These are phyloP conservation scores for Crocodylus rhombifer DNA, from an alignment of 2,797 vertebrate genomes.

Conservation along the genomic window DNA sequence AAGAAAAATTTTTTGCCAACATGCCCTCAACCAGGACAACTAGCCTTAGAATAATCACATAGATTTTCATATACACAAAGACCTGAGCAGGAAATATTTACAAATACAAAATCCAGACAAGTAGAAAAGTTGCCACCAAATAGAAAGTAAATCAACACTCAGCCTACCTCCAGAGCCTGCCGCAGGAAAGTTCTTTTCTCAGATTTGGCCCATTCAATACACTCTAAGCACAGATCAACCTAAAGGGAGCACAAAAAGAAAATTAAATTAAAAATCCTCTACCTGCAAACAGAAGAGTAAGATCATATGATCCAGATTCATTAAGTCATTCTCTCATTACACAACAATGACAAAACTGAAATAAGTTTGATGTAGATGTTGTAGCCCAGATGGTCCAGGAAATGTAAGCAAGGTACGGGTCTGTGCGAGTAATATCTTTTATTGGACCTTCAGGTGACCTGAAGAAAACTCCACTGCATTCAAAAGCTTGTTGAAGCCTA, in stretches of 20 bases:
- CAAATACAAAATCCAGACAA: not conserved
- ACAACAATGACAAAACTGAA: not conserved
- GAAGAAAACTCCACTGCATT: no score
- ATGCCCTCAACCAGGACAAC: not conserved
- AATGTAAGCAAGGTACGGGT: no score
- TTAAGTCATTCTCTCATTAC: not conserved
- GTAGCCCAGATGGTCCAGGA: no score
- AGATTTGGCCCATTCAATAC: conserved; percentile 98
- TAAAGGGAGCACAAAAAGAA: conserved; percentile 33
- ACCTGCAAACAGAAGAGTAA: not conserved
- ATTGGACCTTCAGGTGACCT: no score
- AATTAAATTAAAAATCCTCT: not conserved
- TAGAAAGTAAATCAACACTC: accelerated
- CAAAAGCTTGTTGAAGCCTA: no score
- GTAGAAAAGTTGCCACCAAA: not conserved
- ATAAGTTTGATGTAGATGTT: not conserved
- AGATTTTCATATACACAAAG: accelerated
- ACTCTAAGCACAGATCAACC: conserved; percentile 95
- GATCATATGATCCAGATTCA: not conserved
- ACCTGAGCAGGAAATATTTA: not conserved
- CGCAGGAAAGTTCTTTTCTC: conserved; percentile 98
- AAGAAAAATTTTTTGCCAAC: not conserved
- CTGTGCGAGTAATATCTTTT: no score
- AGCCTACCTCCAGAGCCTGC: conserved; percentile 94
- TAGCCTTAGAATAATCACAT: accelerated